Base-by-base conservation (phyloP, 2,797 vertebrate genomes). In the Bradypodion ventrale region DNA sequence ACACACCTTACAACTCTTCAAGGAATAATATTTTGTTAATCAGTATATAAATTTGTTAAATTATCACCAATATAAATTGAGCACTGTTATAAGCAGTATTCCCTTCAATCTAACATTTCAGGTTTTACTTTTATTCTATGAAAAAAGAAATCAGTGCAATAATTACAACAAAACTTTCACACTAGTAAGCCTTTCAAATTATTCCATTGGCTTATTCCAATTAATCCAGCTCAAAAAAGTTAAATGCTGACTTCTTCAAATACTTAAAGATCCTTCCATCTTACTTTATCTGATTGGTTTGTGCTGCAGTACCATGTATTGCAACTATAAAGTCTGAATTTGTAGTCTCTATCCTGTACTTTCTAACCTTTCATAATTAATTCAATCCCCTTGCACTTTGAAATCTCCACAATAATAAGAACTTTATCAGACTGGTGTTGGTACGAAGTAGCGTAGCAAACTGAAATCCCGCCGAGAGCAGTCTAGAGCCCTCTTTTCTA, bases 401-500 rank as follows among this genome's bases (percentile, higher is more conserved):
- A 95, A 96, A 96, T 96, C 96, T 96, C 93, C 94, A 93, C 95
- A 95, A 95, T 95, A 96, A 96, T 95, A 96, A 96, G 95, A 96
- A 96, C 96, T 96, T 95, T 95, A 96, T 96, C 95, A 95, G 93
- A 92, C 93, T 95, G 93, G 92, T 82, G 89, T 93, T 32, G 91
- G 95, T 94, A 94, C 89, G 95, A 95, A 95, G 95, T 95, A 94
- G 95, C 95, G 94, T 89, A 94, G 95, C 94, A 95, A 95, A 95
- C 93, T 0, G 42, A 95, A 96, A 96, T 96, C 96, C 96, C 96
- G 92, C 90, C 10, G 95, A 96, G 96, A 96, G 93, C 95, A 95
- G 94, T 95, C 95, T 94, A 94, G 95, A 96, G 96, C 96, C 95
- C 95, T 96, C 94, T 94, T 93, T 95, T 93, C 96, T 96, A 96